Evolutionary conservation across 2,888 invertebrate genomes (phyloP).

Genomic region (Ptilodon capucinus): DNA sequence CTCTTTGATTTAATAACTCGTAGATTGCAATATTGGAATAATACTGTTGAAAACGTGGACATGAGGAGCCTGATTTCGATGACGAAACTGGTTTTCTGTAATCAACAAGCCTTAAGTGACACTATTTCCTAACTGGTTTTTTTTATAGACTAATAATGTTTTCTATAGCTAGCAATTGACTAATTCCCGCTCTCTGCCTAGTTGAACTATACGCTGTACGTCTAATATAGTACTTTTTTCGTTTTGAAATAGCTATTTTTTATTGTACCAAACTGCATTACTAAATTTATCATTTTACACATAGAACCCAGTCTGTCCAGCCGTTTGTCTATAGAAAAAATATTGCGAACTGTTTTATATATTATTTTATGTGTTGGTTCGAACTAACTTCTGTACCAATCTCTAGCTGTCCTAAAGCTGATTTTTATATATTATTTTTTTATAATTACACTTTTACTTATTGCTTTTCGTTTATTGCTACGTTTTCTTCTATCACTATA

Average conservation of each 20-base stretch:
- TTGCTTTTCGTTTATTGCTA: conserved; percentile 80
- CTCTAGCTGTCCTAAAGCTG: conserved; percentile 79
- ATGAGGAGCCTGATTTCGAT: too few species aligned
- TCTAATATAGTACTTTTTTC: conserved; percentile 59
- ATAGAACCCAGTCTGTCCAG: conserved; percentile 62
- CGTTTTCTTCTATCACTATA: conserved; percentile 13
- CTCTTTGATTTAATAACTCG: too few species aligned
- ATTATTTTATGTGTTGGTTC: conserved; percentile 46
- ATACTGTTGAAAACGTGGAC: too few species aligned
- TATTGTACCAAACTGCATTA: conserved; percentile 69
- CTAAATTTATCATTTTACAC: conserved; percentile 52
- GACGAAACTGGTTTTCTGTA: conserved; percentile 57
- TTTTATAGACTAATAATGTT: conserved; percentile 62
- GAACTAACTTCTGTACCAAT: conserved; percentile 75
- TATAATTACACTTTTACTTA: conserved; percentile 59
- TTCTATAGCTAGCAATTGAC: conserved; percentile 82
- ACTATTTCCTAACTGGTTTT: conserved; percentile 50
- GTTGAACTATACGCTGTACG: conserved; percentile 72
- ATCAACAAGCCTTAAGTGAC: conserved; percentile 69
- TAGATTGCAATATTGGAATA: too few species aligned
- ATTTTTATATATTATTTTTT: conserved; percentile 43
- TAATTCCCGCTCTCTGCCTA: conserved; percentile 73
- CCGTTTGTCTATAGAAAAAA: conserved; percentile 73
- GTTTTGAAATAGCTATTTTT: conserved; percentile 67
- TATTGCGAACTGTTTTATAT: conserved; percentile 64